Percentiles rank a stretch among this genome's conserved stretches.
Evolutionary conservation across 2,797 vertebrate species (phyloP).

Genomic region (Liasis olivaceus): DNA sequence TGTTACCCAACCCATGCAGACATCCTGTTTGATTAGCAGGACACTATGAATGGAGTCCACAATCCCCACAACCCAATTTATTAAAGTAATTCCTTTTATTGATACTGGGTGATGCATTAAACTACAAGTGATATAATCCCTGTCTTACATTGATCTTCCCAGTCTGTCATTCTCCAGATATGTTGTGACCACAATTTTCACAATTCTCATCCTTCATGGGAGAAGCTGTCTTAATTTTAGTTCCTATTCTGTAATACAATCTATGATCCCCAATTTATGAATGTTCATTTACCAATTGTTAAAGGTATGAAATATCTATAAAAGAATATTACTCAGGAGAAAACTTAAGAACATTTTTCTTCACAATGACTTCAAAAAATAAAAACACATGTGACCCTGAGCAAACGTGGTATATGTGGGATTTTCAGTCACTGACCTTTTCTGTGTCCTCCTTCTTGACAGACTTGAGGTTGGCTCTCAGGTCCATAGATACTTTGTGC

Average conservation of each 20-base stretch:
- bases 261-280: neutral
- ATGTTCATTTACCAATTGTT: neutral
- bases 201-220: neutral
- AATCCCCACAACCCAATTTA: too few relatives aligned
- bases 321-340: neutral
- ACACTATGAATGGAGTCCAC: too few relatives aligned
- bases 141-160: too few relatives aligned
- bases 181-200: neutral
- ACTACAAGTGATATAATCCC: too few relatives aligned
- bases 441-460: slow-evolving; percentile 98
- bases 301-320: neutral
- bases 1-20: too few relatives aligned
- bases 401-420: neutral
- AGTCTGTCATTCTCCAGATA: too few relatives aligned
- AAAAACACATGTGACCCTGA: neutral
- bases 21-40: too few relatives aligned
- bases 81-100: too few relatives aligned
- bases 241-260: neutral
- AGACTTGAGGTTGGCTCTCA: slow-evolving; percentile 95
- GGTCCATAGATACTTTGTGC: slow-evolving; percentile 97
- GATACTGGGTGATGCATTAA: too few relatives aligned
- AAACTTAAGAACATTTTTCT: neutral
- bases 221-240: neutral
- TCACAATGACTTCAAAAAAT: neutral
- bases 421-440: slow-evolving; percentile 78